Conservation (phyloP, 2,797 vertebrate species). For the Iguana delicatissima region DNA sequence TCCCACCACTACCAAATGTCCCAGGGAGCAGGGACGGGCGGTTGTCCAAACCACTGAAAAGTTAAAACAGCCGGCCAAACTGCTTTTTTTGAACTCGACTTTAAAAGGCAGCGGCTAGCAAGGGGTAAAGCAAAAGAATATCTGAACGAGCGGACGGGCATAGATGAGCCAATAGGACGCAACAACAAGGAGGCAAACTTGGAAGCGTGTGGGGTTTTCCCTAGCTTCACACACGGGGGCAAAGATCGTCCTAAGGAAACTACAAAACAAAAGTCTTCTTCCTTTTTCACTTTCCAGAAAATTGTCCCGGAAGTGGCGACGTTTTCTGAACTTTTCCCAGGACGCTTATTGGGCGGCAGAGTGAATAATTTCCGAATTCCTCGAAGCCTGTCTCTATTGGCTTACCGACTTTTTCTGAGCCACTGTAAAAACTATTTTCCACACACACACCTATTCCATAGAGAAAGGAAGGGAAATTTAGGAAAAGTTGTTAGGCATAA, state of each 20-base stretch:
- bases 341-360: not conserved
- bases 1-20: not conserved
- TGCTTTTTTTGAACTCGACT: not conserved
- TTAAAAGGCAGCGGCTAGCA: not conserved
- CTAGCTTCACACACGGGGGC: not conserved
- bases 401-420: not conserved
- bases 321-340: conserved; percentile 5
- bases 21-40: not conserved
- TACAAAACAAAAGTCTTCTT: not conserved
- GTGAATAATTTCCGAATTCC: not conserved
- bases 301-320: not conserved
- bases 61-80: not conserved
- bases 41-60: not conserved
- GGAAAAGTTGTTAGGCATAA: not conserved
- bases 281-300: not conserved
- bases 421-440: not conserved
- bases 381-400: not conserved
- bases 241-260: not conserved
- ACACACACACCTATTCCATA: too few relatives aligned
- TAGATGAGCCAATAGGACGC: not conserved
- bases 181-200: not conserved
- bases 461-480: conserved; percentile 2
- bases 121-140: not conserved
- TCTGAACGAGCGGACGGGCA: not conserved
- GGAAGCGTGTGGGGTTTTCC: not conserved